Conservation (phyloP, 2,113 vertebrate genomes). For the Bubo blakistoni region DNA sequence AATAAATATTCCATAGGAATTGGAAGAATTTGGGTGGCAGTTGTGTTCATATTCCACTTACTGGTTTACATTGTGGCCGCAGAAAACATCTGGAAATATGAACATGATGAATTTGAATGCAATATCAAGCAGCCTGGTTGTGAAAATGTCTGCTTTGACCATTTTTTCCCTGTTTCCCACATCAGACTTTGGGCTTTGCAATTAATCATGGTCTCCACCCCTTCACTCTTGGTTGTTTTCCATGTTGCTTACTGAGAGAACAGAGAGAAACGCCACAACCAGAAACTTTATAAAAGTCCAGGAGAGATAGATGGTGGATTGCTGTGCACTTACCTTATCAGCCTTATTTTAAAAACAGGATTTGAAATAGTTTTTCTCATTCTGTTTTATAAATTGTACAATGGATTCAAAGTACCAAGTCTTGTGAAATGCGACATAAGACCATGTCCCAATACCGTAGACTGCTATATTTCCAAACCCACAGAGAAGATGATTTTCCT, state of each 20-base stretch:
- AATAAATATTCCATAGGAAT: conserved; percentile 86
- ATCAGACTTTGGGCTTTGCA: conserved; percentile 88
- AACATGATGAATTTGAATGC: conserved; percentile 85
- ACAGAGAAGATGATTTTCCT: conserved; percentile 89
- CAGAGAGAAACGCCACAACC: conserved; percentile 73
- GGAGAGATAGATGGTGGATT: conserved; percentile 80
- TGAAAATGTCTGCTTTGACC: conserved; percentile 87
- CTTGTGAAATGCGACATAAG: conserved; percentile 76
- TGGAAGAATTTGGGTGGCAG: conserved; percentile 83
- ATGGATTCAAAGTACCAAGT: conserved; percentile 79
- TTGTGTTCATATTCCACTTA: conserved; percentile 83
- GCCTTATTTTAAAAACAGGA: conserved; percentile 80
- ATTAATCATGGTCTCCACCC: conserved; percentile 86
- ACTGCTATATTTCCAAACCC: conserved; percentile 82
- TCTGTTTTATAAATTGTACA: conserved; percentile 83
- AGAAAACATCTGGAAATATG: conserved; percentile 87
- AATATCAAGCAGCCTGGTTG: conserved; percentile 86
- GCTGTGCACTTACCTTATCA: conserved; percentile 80
- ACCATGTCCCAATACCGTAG: conserved; percentile 83
- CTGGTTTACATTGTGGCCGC: conserved; percentile 83
- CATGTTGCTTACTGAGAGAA: conserved; percentile 83
- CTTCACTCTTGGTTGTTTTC: conserved; percentile 85
- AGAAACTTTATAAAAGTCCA: conserved; percentile 73
- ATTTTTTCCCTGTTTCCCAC: conserved; percentile 88
- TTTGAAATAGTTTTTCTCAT: conserved; percentile 83